Conservation (phyloP, 1,140 invertebrate species). For the Drosophila subobscura region DNA sequence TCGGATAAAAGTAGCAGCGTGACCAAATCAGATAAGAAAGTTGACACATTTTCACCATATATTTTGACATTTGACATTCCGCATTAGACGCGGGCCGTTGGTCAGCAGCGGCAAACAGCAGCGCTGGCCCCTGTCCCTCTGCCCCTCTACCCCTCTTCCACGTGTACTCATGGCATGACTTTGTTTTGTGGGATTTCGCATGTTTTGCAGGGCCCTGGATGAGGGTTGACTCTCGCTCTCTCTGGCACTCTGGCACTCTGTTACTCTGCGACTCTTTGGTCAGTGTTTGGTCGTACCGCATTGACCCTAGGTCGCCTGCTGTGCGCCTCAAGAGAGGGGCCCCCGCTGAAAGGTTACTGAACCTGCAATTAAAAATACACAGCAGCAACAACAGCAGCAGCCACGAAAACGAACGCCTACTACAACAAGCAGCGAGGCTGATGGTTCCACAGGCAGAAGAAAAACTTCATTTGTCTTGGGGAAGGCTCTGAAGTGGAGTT, state of each 20-base stretch:
- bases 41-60: conserved; percentile 84
- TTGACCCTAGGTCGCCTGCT: conserved; percentile 42
- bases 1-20: conserved; percentile 81
- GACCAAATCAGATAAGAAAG: conserved; percentile 84
- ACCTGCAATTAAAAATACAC: conserved; percentile 73
- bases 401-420: conserved; percentile 30
- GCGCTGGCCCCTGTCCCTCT: conserved; percentile 1
- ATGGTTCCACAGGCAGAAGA: background rate
- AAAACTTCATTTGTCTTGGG: conserved; percentile 9
- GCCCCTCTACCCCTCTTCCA: conserved; percentile 3
- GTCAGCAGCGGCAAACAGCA: conserved; percentile 55
- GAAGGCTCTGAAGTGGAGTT: no score
- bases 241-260: no score
- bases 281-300: conserved; percentile 16
- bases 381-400: conserved; percentile 5
- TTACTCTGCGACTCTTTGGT: no score
- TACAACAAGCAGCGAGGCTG: conserved; percentile 8
- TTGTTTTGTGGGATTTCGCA: conserved; percentile 75
- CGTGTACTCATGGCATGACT: conserved; percentile 50
- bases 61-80: conserved; percentile 84
- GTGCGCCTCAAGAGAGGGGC: background rate
- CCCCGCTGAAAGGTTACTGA: conserved; percentile 74
- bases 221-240: conserved; percentile 63
- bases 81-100: conserved; percentile 82
- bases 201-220: conserved; percentile 57